Percentiles rank a stretch among this genome's conserved stretches.
These are phyloP conservation scores for Centropus unirufus DNA, from an alignment of 2,113 vertebrate species.

Conservation along the genomic window DNA sequence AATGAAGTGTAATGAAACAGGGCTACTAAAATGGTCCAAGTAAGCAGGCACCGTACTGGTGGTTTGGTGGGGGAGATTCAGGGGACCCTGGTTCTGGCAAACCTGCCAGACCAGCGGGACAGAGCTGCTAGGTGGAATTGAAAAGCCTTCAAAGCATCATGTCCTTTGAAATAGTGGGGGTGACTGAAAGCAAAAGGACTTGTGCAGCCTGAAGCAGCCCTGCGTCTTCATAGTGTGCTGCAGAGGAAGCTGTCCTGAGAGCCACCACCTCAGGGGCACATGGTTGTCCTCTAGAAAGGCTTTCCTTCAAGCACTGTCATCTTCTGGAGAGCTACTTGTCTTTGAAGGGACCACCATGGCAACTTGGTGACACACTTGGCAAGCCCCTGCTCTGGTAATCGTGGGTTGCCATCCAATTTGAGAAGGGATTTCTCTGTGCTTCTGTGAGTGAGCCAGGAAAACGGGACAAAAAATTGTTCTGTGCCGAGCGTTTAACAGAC, in stretches of 20 bases:
- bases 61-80: not conserved
- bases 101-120: not conserved
- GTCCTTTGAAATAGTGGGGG: not conserved
- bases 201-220: not conserved
- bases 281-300: not conserved
- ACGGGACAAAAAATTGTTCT: not conserved
- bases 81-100: not conserved
- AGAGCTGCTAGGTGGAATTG: not conserved
- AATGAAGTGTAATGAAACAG: slow-evolving; percentile 44
- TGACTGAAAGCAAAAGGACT: not conserved
- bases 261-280: not conserved
- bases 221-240: rapidly evolving
- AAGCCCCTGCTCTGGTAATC: not conserved
- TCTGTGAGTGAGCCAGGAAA: not conserved
- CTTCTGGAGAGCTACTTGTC: not conserved
- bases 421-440: not conserved
- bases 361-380: not conserved
- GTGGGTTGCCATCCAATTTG: not conserved
- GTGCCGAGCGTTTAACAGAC: not conserved
- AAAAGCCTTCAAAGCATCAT: not conserved
- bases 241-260: not conserved
- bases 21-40: not conserved
- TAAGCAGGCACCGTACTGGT: not conserved
- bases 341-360: not conserved
- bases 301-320: not conserved